Conservation (phyloP, 2,888 invertebrate species). For the Melinaea marsaeus region DNA sequence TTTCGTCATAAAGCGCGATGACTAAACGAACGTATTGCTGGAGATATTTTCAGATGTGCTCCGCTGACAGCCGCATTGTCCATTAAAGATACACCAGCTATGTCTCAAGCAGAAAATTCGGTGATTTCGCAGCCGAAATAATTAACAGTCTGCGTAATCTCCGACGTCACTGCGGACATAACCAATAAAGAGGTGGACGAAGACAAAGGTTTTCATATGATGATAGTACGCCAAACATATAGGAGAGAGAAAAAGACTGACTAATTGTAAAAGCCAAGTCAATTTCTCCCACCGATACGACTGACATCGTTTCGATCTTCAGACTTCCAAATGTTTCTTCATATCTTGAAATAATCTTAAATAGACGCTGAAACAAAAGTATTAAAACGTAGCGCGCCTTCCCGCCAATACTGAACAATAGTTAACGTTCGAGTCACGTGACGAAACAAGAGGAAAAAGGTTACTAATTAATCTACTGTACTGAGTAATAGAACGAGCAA, state of each 20-base stretch:
- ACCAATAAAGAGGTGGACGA: constrained; percentile 32
- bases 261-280: constrained; percentile 80
- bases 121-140: constrained; percentile 71
- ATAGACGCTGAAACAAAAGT: constrained; percentile 47
- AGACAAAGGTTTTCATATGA: constrained; percentile 34
- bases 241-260: constrained; percentile 91
- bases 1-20: constrained; percentile 62
- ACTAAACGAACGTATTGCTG: constrained; percentile 61
- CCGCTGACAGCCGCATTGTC: constrained; percentile 25
- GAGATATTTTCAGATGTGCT: constrained; percentile 44
- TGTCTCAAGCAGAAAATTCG: constrained; percentile 71
- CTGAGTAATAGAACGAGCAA: constrained; percentile 1
- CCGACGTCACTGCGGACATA: constrained; percentile 73
- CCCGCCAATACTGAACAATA: constrained; percentile 31
- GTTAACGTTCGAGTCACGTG: constrained; percentile 49
- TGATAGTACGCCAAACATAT: constrained; percentile 77
- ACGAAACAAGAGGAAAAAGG: constrained; percentile 47
- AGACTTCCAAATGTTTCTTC: constrained; percentile 40
- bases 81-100: constrained; percentile 28
- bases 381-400: constrained; percentile 33
- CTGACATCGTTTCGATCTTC: constrained; percentile 50
- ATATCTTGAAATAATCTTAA: constrained; percentile 36
- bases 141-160: constrained; percentile 71
- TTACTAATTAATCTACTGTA: constrained; percentile 18
- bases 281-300: constrained; percentile 82